phyloP scores from a whole-genome alignment of 2,797 vertebrate genomes.

The Phrynocephalus guinanensis region DNA sequence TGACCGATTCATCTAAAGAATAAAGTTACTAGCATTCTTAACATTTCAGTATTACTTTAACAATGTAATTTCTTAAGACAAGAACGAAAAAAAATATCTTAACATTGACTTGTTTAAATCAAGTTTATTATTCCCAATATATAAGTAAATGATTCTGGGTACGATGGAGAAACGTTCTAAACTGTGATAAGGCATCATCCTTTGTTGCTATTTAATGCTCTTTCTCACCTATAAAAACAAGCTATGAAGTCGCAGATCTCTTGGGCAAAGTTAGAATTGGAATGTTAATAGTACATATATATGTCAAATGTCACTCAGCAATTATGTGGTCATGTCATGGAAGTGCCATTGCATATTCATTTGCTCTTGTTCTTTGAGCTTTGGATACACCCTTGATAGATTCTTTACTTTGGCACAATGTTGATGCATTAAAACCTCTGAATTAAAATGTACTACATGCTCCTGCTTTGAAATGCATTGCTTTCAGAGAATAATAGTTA shows the following conservation, averaged over 20 bases:
- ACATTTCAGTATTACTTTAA: too few species aligned
- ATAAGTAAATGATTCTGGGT: too few species aligned
- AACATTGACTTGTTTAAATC: too few species aligned
- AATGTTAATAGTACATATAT: background rate
- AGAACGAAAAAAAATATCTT: too few species aligned
- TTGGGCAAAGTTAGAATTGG: background rate
- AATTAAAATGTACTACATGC: background rate
- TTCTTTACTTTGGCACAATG: background rate
- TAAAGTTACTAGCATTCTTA: too few species aligned
- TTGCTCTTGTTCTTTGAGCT: background rate
- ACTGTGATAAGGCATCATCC: background rate
- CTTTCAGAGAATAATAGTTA: constrained; percentile 13
- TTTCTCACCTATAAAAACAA: background rate
- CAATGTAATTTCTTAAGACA: too few species aligned
- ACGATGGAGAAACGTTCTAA: background rate
- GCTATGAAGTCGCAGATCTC: background rate
- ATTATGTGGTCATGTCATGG: background rate
- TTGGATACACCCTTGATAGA: constrained; percentile 1
- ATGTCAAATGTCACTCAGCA: background rate
- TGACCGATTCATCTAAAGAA: too few species aligned
- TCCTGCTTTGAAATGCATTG: constrained; percentile 38
- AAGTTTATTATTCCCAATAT: too few species aligned
- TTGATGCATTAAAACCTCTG: background rate
- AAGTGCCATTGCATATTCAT: background rate
- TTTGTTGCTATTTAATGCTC: background rate